Evolutionary conservation across 2,888 invertebrate species (phyloP), one percentile per base, ranked within the genome.

Genomic region (Caenorhabditis sulstoni): DNA sequence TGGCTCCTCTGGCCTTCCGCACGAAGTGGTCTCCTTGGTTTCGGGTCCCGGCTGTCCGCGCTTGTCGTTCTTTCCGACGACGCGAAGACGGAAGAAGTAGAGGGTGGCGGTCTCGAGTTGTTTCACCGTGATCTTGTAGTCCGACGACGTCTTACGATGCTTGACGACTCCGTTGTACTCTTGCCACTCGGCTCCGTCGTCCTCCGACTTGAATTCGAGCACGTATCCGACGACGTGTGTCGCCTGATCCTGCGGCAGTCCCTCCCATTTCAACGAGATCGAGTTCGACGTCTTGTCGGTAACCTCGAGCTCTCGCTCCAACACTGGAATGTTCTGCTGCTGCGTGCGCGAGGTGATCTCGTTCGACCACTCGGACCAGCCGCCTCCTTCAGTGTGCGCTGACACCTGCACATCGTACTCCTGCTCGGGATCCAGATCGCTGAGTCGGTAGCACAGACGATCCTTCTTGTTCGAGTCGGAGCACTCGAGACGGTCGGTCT

Each of bases 81-180:
- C 90, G 12, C 85, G 82, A 20, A 90, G 81, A 49, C 90, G 87
- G 88, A 90, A 90, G 86, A 89, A 90, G 84, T 90, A 90, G 22
- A 86, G 76, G 7, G 90, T 90, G 45, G 90, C 88, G 22, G 90
- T 88, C 20, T 83, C 83, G 23, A 90, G 81, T 20, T 86, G 82
- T 23, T 84, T 79, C 22, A 90, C 89, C 29, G 84, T 81, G 14
- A 87, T 78, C 71, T 87, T 87, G 80, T 90, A 90, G 45, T 88
- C 86, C 35, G 79, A 80, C 20, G 68, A 79, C 5, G 66, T 39
- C 41, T 83, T 74, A 4, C 89, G 76, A 73, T 90, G 89, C 18
- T 86, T 84, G 18, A 87, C 82, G 12, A 90, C 83, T 65, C 88
- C 87, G 71, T 88, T 87, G 75, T 90, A 80, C 86, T 90, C 80